Base-by-base conservation (phyloP, 92 coral and sea anemone genomes). In the Porites divaricata region DNA sequence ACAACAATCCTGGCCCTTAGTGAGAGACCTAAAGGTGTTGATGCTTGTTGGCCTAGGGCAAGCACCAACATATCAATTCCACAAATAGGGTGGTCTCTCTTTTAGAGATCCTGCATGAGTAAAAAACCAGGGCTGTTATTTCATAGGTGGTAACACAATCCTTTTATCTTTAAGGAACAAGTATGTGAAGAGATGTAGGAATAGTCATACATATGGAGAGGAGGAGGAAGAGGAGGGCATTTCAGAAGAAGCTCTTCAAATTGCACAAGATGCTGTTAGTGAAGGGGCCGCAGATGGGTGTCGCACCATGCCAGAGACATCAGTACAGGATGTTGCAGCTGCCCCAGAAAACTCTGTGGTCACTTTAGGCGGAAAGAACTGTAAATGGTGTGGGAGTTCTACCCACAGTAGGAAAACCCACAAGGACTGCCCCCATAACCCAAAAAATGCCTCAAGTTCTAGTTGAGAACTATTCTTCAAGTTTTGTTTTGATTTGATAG, bases 351-450 rank as follows among this genome's bases (percentile, higher is more conserved):
- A 25, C 24, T 20, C 72, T 20, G 48, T 67, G 24, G 72, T 67
- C 41, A 25, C 24, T 20, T 20, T 67, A 20, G 72, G 72, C 11
- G 2, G 72, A 25, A 20, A 67, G 72, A 67, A 70, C 52, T 70
- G 75, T 24, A 70, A 70, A 70, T 70, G 52, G 75, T 70, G 75
- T 70, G 75, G 75, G 75, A 70, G 75, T 70, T 15, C 75, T 24
- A 70, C 41, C 52, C 75, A 70, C 75, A 70, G 75, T 70, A 24
- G 70, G 22, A 65, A 19, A 65, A 65, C 1, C 22, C 70, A 65
- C 70, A 65, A 65, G 70, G 70, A 65, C 22, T 65, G 70, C 25
- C 70, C 75, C 24, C 75, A 70, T 70, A 70, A 70, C 24, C 75
- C 75, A 0, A 70, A 70, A 70, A 70, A 70, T 70, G 75, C 75